Base-by-base conservation (phyloP, 2,888 invertebrate genomes). In the Herminia tarsipennalis region DNA sequence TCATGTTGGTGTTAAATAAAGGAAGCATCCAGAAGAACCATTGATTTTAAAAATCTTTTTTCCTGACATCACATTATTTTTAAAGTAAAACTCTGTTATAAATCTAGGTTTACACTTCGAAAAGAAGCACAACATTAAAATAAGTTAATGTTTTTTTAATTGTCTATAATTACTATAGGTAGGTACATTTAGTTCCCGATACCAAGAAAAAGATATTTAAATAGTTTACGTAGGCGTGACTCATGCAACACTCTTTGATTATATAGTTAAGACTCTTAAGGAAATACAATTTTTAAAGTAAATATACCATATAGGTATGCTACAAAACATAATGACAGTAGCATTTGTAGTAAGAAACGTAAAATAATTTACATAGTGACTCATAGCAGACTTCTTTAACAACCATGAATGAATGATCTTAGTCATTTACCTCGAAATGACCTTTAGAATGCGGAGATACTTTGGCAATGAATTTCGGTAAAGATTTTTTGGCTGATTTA, bases 381-480 rank as follows among this genome's bases (percentile, higher is more conserved):
- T 86, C 83, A 85, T 70, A 39, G 22, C 37, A 37, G 45, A 51
- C 35, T 55, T 56, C 53, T 47, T 41, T 50, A 55, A 61, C 53
- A 73, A 54, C 80, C 70, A 54, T 78, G 78, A 81, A 81, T 81
- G 79, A 78, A 74, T 67, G 67, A 71, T 66, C 55, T 72, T 57
- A 40, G 42, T 52, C 66, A 67, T 78, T 20, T 28, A 12, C 17
- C 16, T 39, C 79, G 74, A 76, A 14, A 14, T 29, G 22, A 42
- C 18, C 36, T 21, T n/a, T 30, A 21, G 10, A 13, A 37, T 28
- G 10, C 9, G n/a, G 4, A 21, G 22, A 24, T 4, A 21, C 16
- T 10, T 21, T n/a, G 12, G 4, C 12, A 12, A 21, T 20, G n/a
- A 5, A 13, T 13, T 33, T 12, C 9, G 9, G 14, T 34, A n/a